Evolutionary conservation across 2,797 vertebrate genomes (phyloP).

Genomic region (Podarcis lilfordi): DNA sequence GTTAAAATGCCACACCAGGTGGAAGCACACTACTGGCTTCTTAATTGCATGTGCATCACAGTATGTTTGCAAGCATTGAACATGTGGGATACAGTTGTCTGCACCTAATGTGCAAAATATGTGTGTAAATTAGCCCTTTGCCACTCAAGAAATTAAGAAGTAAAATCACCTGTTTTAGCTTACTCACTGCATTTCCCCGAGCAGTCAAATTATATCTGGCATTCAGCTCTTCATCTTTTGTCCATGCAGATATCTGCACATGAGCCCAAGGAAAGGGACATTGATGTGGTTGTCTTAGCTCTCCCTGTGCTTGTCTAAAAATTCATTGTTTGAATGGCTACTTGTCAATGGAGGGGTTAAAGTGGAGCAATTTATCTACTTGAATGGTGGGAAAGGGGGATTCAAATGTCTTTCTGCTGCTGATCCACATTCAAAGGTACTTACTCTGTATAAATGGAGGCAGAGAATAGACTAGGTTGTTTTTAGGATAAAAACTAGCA

Average conservation of each 20-base stretch:
- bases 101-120: neutral
- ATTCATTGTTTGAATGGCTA: neutral
- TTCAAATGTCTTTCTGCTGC: neutral
- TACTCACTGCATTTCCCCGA: neutral
- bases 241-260: neutral
- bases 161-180: neutral
- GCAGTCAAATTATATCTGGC: neutral
- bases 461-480: neutral
- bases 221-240: neutral
- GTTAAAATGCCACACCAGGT: neutral
- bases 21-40: neutral
- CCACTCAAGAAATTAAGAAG: neutral
- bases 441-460: neutral
- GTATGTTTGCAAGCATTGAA: neutral
- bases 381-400: slow-evolving; percentile 5
- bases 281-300: neutral
- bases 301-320: neutral
- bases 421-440: neutral
- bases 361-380: neutral
- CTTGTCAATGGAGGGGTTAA: slow-evolving; percentile 36
- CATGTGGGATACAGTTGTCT: neutral
- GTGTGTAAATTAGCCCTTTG: neutral
- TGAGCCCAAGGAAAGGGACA: accelerated
- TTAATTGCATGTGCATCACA: neutral
- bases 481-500: neutral